Evolutionary conservation across 2,113 vertebrate genomes (phyloP).

Genomic region (Chrysochloris asiatica): DNA sequence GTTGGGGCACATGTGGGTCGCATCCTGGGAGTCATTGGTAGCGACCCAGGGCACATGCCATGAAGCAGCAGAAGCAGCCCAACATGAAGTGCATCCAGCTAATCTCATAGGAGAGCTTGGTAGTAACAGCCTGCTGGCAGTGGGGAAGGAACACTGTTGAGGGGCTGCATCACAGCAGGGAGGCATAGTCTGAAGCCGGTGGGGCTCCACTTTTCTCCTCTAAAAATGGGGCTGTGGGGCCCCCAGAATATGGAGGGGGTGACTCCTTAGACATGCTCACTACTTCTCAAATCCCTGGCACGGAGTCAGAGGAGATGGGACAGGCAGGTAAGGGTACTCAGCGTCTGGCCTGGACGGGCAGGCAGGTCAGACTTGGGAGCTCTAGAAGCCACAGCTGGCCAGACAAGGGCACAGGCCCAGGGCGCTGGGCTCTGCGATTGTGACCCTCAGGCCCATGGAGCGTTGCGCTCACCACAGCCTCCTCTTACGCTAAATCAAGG

Average conservation of each 20-base stretch:
- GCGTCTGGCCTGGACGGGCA: too few species aligned
- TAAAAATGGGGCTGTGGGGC: conserved; percentile 92
- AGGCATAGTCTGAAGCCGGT: conserved; percentile 84
- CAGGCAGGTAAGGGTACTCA: too few species aligned
- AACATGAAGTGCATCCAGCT: conserved; percentile 98
- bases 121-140: conserved; percentile 97
- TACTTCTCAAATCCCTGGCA: too few species aligned
- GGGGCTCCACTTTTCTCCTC: conserved; percentile 94
- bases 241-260: conserved; percentile 96
- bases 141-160: conserved; percentile 95
- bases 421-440: too few species aligned
- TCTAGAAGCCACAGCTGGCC: too few species aligned
- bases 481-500: too few species aligned
- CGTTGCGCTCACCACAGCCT: too few species aligned
- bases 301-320: too few species aligned
- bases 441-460: too few species aligned
- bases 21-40: conserved; percentile 98
- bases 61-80: conserved; percentile 97
- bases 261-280: conserved; percentile 93
- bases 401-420: too few species aligned
- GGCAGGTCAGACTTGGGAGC: too few species aligned
- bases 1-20: conserved; percentile 97
- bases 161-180: too few species aligned
- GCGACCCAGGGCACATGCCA: conserved; percentile 97
- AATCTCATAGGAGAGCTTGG: conserved; percentile 94